Evolutionary conservation across 1,140 invertebrate species (phyloP).

Genomic region (Kradibia gibbosae): DNA sequence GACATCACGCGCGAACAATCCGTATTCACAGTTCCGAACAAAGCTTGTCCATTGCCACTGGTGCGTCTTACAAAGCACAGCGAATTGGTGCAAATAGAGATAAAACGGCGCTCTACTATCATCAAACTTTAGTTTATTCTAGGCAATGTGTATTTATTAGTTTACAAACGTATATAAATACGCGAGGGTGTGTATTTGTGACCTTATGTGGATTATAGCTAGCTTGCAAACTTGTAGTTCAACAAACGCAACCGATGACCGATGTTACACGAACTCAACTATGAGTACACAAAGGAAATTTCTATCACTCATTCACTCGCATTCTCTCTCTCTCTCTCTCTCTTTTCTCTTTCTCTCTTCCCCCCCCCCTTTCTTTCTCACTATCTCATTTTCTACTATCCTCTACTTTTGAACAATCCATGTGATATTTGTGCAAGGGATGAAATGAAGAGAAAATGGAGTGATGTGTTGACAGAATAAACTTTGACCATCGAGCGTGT

Average conservation of each 20-base stretch:
- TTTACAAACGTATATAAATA: not conserved
- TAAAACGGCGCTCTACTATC: not conserved
- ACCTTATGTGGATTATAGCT: not conserved
- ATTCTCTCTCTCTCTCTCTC: not conserved
- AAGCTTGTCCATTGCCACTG: conserved; percentile 4
- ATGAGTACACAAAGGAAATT: conserved; percentile 2
- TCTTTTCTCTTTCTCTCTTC: not conserved
- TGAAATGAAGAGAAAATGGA: not conserved
- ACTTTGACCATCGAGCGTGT: not conserved
- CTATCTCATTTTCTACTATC: too few species aligned
- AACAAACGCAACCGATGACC: not conserved
- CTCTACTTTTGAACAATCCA: not conserved
- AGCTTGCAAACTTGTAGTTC: not conserved
- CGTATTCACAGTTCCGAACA: not conserved
- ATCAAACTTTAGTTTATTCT: not conserved
- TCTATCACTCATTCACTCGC: not conserved
- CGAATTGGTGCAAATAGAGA: not conserved
- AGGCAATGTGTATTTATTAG: not conserved
- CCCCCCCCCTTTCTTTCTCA: too few species aligned
- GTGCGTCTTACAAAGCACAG: not conserved
- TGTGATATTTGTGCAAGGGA: not conserved
- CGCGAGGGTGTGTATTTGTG: not conserved
- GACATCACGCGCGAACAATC: not conserved
- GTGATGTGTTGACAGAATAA: conserved; percentile 43
- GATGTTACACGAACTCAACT: not conserved